These are phyloP conservation scores for Betta splendens DNA, from an alignment of 2,797 vertebrate species.

Conservation along the genomic window DNA sequence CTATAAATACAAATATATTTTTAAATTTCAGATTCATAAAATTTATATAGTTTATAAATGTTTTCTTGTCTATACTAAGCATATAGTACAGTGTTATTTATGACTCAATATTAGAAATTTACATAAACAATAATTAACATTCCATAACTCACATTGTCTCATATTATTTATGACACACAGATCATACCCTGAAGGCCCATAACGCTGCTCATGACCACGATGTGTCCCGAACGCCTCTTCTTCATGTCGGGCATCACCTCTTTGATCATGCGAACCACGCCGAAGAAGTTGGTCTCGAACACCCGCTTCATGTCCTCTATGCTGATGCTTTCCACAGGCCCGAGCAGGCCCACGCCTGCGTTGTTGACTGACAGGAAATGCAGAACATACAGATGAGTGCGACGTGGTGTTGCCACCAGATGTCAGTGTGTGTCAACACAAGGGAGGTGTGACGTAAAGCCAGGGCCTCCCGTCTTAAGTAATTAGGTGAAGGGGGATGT, in stretches of 20 bases:
- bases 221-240: constrained; percentile 86
- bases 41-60: no score
- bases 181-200: constrained; percentile 92
- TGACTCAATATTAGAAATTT: not conserved
- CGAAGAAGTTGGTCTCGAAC: constrained; percentile 96
- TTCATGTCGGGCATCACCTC: constrained; percentile 94
- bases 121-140: not conserved
- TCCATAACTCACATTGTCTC: not conserved
- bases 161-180: not conserved
- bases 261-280: constrained; percentile 90
- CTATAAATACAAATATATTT: not conserved
- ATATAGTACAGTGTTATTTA: not conserved
- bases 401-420: constrained; percentile 58
- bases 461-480: constrained; percentile 48
- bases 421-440: constrained; percentile 66
- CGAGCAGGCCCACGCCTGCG: constrained; percentile 89
- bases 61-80: no score
- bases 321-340: constrained; percentile 89
- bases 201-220: constrained; percentile 94
- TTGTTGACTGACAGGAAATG: constrained; percentile 86
- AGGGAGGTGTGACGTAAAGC: constrained; percentile 52
- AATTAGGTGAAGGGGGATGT: constrained; percentile 58
- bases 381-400: constrained; percentile 10
- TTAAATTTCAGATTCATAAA: no score
- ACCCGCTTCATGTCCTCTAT: constrained; percentile 88